These are phyloP conservation scores for Drosophila littoralis DNA, from an alignment of 1,140 invertebrate species.

Conservation along the genomic window DNA sequence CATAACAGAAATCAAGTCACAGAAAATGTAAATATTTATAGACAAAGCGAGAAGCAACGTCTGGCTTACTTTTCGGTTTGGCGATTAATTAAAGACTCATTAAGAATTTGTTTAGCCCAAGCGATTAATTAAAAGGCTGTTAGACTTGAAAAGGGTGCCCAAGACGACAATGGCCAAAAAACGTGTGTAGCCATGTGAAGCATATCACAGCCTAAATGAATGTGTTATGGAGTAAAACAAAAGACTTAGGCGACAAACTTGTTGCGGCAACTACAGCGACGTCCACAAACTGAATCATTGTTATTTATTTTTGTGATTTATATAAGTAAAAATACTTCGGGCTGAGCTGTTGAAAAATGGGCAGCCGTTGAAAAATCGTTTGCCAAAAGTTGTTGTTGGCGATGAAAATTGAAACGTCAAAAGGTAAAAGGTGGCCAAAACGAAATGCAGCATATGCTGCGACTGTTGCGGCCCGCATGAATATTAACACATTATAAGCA, in stretches of 20 bases:
- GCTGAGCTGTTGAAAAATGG: constrained; percentile 46
- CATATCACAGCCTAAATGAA: constrained; percentile 22
- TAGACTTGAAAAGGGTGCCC: constrained; percentile 51
- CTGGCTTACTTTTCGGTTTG: constrained; percentile 52
- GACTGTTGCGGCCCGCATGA: constrained; percentile 49
- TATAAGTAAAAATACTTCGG: too few relatives aligned
- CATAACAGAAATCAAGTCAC: constrained; percentile 68
- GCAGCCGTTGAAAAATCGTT: constrained; percentile 54
- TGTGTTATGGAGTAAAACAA: constrained; percentile 32
- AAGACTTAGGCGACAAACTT: constrained; percentile 56
- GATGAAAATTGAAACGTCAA: constrained; percentile 75
- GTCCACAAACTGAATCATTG: constrained; percentile 6
- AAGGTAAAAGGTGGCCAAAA: constrained; percentile 47
- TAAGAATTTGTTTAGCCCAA: constrained; percentile 72
- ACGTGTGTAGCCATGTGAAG: constrained; percentile 40
- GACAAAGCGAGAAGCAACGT: constrained; percentile 15
- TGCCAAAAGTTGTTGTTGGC: constrained; percentile 42
- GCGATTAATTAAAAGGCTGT: constrained; percentile 73
- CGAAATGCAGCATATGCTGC: constrained; percentile 21
- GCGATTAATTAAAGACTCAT: constrained; percentile 81
- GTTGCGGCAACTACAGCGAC: constrained; percentile 4
- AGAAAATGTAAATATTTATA: constrained; percentile 65
- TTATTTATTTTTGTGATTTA: too few relatives aligned
- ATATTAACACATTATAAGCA: constrained; percentile 78
- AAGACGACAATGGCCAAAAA: constrained; percentile 20